These are phyloP conservation scores for Chalcis sispes DNA, from an alignment of 2,888 invertebrate species.

Conservation along the genomic window DNA sequence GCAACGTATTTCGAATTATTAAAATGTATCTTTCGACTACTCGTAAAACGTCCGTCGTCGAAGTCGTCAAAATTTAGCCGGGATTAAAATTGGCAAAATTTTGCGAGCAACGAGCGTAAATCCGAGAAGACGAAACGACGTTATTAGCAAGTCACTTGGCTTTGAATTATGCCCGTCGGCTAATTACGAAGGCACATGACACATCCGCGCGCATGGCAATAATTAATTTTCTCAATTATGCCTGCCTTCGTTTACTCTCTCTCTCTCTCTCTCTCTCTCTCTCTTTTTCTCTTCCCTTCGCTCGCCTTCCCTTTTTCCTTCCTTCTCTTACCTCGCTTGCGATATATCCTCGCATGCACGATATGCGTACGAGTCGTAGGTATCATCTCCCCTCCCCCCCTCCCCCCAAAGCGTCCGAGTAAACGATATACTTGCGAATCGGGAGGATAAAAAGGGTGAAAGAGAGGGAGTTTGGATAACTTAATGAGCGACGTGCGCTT, in stretches of 20 bases:
- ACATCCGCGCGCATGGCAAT: conserved; percentile 70
- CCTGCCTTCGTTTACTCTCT: conserved; percentile 62
- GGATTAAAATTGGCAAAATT: conserved; percentile 37
- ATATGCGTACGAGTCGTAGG: background rate
- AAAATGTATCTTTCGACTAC: background rate
- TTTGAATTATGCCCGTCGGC: conserved; percentile 72
- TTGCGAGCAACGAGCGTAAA: conserved; percentile 3
- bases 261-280: conserved; percentile 53
- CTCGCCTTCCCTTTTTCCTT: background rate
- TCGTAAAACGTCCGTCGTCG: too few species aligned
- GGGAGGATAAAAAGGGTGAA: background rate
- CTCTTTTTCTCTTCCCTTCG: conserved; percentile 14
- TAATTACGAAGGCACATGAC: conserved; percentile 74
- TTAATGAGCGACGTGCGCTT: conserved; percentile 20
- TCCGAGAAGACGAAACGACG: conserved; percentile 52
- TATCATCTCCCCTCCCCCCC: background rate
- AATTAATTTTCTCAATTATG: conserved; percentile 74
- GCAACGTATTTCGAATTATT: background rate
- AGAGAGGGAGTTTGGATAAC: conserved; percentile 11
- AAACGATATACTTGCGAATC: background rate
- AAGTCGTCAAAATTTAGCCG: too few species aligned
- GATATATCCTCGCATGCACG: conserved; percentile 1
- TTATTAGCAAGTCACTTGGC: conserved; percentile 69
- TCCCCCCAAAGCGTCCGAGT: background rate
- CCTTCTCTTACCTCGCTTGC: too few species aligned